Conservation (phyloP, 2,113 vertebrate species). For the Pycnonotus jocosus region DNA sequence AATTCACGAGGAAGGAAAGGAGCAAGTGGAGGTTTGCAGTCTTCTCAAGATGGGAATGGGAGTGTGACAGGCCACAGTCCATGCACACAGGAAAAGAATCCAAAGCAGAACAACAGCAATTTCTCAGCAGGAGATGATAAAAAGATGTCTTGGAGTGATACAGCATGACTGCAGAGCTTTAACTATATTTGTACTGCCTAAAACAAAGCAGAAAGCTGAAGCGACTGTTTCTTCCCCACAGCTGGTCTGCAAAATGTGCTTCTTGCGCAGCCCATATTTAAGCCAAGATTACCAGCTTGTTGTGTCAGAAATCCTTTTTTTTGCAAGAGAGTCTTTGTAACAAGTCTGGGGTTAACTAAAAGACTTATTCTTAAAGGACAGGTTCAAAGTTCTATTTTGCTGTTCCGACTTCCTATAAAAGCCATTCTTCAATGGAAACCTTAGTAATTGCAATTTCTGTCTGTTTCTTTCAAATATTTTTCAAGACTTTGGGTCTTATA, state of each 20-base stretch:
- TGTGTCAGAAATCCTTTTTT: not conserved
- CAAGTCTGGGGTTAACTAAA: not conserved
- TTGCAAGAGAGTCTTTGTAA: not conserved
- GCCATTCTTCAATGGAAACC: not conserved
- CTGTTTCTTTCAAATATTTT: not conserved
- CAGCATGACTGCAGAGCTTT: not conserved
- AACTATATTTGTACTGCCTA: not conserved
- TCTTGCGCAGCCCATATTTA: not conserved
- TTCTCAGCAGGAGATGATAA: not conserved
- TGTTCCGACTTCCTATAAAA: not conserved
- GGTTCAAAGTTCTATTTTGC: not conserved
- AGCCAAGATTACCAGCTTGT: not conserved
- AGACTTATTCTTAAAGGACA: not conserved
- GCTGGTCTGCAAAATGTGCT: not conserved
- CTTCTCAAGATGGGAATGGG: not conserved
- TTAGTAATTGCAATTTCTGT: not conserved
- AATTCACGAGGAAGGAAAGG: accelerated
- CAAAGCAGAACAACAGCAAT: not conserved
- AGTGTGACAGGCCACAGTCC: not conserved
- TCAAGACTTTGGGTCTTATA: not conserved
- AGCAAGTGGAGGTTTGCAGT: not conserved
- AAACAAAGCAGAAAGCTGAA: not conserved
- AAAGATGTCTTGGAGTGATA: not conserved
- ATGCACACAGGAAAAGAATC: not conserved
- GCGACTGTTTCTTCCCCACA: not conserved